phyloP scores from a whole-genome alignment of 1,140 invertebrate genomes.

The Drosophila watanabei region DNA sequence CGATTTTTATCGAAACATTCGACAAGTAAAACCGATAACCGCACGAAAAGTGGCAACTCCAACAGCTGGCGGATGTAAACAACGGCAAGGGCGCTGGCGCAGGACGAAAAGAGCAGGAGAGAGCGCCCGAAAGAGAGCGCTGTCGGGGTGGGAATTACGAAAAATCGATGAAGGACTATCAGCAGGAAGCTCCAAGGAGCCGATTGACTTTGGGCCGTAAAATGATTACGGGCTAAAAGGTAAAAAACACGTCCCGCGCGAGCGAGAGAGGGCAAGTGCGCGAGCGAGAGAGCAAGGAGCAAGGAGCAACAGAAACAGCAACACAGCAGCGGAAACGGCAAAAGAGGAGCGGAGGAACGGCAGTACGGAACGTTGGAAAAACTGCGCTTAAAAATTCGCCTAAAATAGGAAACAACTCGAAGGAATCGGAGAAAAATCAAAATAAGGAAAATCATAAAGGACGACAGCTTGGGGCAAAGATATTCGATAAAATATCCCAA shows the following conservation, averaged over 20 bases:
- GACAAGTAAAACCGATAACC: background rate
- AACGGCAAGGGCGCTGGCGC: constrained; percentile 27
- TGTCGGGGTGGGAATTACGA: constrained; percentile 48
- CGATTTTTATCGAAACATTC: background rate
- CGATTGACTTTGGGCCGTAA: constrained; percentile 79
- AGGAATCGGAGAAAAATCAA: background rate
- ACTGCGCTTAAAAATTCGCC: constrained; percentile 13
- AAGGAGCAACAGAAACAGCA: constrained; percentile 34
- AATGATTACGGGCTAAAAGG: constrained; percentile 79
- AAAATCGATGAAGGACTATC: constrained; percentile 77
- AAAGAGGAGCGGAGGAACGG: constrained; percentile 30
- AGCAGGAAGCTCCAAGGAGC: constrained; percentile 68
- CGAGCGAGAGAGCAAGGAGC: constrained; percentile 34
- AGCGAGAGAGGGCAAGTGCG: constrained; percentile 26
- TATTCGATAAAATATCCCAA: constrained; percentile 7
- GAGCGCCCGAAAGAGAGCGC: constrained; percentile 7
- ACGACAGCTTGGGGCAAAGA: constrained; percentile 7
- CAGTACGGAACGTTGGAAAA: constrained; percentile 31
- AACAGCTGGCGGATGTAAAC: constrained; percentile 59
- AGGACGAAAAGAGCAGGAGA: constrained; percentile 3
- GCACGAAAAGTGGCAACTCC: background rate
- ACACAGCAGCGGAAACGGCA: constrained; percentile 28
- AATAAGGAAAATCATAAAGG: background rate
- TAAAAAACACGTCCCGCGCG: constrained; percentile 52
- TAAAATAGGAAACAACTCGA: constrained; percentile 6